Percentiles rank a stretch among this genome's conserved stretches.
These are phyloP conservation scores for Tokudaia muenninki DNA, from an alignment of 2,797 vertebrate species.

Conservation along the genomic window DNA sequence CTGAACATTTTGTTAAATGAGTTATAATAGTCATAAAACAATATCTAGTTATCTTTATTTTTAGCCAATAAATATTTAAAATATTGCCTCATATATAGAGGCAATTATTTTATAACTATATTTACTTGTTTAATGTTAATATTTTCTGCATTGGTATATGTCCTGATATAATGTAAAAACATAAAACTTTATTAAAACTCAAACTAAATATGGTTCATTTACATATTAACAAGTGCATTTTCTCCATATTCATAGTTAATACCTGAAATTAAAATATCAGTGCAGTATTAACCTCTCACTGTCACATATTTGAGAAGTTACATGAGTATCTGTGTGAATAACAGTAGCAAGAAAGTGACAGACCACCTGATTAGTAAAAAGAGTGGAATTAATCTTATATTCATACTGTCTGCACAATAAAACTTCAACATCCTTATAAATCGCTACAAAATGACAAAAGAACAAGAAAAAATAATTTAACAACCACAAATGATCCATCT, in stretches of 20 bases:
- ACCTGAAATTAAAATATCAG: not conserved
- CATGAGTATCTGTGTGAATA: conserved; percentile 20
- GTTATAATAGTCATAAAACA: not conserved
- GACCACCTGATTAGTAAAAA: not conserved
- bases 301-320: not conserved
- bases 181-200: not conserved
- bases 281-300: not conserved
- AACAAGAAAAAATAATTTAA: not conserved
- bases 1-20: not conserved
- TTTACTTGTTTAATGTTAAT: not conserved
- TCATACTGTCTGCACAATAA: not conserved
- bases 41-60: not conserved
- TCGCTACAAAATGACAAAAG: not conserved
- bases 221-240: not conserved
- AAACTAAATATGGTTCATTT: not conserved
- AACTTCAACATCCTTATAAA: not conserved
- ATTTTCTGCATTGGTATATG: not conserved
- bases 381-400: not conserved
- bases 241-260: not conserved
- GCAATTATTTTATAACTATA: not conserved
- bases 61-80: not conserved
- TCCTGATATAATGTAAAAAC: not conserved
- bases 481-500: not conserved
- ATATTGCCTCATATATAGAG: not conserved
- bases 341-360: conserved; percentile 51